phyloP scores from a whole-genome alignment of 2,113 vertebrate species.

The Microtus pennsylvanicus region DNA sequence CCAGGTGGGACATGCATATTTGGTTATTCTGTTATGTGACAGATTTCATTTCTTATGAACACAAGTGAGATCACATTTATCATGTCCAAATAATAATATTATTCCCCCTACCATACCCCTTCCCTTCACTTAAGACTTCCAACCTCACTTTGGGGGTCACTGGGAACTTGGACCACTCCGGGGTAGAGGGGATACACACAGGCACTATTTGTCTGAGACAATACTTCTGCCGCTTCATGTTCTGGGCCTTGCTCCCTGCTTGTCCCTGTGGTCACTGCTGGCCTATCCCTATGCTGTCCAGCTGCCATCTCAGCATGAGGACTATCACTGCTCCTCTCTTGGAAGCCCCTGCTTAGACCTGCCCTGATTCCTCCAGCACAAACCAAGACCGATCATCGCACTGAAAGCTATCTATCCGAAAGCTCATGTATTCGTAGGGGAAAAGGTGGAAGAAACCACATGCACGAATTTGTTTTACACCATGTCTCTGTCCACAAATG shows the following conservation, averaged over 20 bases:
- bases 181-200: not conserved
- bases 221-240: not conserved
- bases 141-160: not conserved
- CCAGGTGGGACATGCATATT: not conserved
- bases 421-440: not conserved
- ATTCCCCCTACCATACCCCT: fast-evolving
- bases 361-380: not conserved
- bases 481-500: not conserved
- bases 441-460: not conserved
- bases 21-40: not conserved
- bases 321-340: not conserved
- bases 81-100: not conserved
- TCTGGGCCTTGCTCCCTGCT: not conserved
- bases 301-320: not conserved
- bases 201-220: not conserved
- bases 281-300: not conserved
- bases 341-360: not conserved
- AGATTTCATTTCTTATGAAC: not conserved
- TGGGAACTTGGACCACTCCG: too few relatives aligned
- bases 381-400: not conserved
- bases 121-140: not conserved
- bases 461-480: not conserved
- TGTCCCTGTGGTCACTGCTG: not conserved
- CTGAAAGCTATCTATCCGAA: not conserved
- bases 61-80: not conserved